Conservation (phyloP, 2,888 invertebrate species). For the Labia minor region DNA sequence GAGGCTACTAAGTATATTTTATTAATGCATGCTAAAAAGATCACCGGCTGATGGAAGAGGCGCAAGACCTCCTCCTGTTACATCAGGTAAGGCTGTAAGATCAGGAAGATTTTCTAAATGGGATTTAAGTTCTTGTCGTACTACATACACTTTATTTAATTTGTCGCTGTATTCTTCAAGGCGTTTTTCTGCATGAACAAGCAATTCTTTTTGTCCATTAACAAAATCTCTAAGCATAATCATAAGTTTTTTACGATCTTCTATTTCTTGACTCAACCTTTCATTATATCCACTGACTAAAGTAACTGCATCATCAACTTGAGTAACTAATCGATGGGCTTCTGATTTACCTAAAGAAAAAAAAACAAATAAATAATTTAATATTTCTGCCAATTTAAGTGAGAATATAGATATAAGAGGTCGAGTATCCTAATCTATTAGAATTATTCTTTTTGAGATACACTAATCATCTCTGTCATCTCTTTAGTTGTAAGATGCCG, state of each 20-base stretch:
- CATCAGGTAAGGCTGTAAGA: slow-evolving; percentile 80
- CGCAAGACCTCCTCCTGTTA: slow-evolving; percentile 73
- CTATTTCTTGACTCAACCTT: slow-evolving; percentile 76
- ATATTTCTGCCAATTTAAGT: no score
- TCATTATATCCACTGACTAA: slow-evolving; percentile 82
- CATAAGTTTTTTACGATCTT: slow-evolving; percentile 74
- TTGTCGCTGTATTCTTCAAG: slow-evolving; percentile 90
- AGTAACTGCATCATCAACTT: slow-evolving; percentile 80
- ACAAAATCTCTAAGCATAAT: slow-evolving; percentile 82
- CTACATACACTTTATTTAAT: slow-evolving; percentile 71
- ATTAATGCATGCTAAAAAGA: slow-evolving; percentile 62
- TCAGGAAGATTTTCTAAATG: slow-evolving; percentile 91
- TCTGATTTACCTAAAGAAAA: slow-evolving; percentile 57
- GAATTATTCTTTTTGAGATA: no score
- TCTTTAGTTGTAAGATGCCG: no score
- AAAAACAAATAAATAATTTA: no score
- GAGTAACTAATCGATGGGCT: slow-evolving; percentile 62
- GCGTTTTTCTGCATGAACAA: slow-evolving; percentile 75
- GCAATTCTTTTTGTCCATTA: slow-evolving; percentile 71
- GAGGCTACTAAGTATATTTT: no score
- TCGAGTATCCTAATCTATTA: no score
- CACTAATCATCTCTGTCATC: no score
- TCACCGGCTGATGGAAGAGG: slow-evolving; percentile 93
- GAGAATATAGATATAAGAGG: no score
- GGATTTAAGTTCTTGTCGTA: slow-evolving; percentile 79